These are phyloP conservation scores for Ariopsis seemanni DNA, from an alignment of 2,113 vertebrate species.

Conservation along the genomic window DNA sequence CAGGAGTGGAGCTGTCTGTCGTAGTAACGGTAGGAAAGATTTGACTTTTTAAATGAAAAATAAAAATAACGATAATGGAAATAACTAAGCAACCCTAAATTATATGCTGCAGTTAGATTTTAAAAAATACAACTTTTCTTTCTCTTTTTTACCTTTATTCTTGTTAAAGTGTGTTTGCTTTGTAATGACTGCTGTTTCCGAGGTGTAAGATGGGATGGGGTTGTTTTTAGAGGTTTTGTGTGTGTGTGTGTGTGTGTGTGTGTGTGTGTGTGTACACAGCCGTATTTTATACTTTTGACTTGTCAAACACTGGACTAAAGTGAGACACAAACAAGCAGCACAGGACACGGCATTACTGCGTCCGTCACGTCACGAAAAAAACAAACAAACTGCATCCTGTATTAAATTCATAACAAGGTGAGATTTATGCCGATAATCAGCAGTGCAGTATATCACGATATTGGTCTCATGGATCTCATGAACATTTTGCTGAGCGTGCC, in stretches of 20 bases:
- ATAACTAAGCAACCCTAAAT: conserved; percentile 77
- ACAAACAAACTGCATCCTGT: conserved; percentile 2
- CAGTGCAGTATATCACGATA: not conserved
- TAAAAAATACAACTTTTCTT: conserved; percentile 52
- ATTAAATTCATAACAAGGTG: conserved; percentile 12
- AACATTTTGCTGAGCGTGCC: not conserved
- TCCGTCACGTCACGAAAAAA: conserved; percentile 42
- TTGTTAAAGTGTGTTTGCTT: conserved; percentile 72
- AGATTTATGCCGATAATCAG: conserved; percentile 31
- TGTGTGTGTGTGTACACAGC: conserved; percentile 62
- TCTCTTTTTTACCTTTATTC: conserved; percentile 69
- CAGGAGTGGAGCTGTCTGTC: conserved; percentile 76
- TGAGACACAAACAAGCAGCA: conserved; percentile 70
- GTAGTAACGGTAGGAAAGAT: conserved; percentile 74
- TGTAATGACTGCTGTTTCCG: conserved; percentile 79
- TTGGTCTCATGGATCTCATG: not conserved
- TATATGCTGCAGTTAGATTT: conserved; percentile 74
- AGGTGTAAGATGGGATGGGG: conserved; percentile 59
- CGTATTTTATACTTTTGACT: conserved; percentile 72
- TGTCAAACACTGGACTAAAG: conserved; percentile 84
- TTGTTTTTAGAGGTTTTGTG: conserved; percentile 40
- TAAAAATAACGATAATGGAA: not conserved
- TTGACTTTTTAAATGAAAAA: conserved; percentile 40
- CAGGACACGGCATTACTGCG: conserved; percentile 63
- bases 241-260: not conserved